Evolutionary conservation across 2,113 vertebrate species (phyloP).

Genomic region (Brachyistius frenatus): DNA sequence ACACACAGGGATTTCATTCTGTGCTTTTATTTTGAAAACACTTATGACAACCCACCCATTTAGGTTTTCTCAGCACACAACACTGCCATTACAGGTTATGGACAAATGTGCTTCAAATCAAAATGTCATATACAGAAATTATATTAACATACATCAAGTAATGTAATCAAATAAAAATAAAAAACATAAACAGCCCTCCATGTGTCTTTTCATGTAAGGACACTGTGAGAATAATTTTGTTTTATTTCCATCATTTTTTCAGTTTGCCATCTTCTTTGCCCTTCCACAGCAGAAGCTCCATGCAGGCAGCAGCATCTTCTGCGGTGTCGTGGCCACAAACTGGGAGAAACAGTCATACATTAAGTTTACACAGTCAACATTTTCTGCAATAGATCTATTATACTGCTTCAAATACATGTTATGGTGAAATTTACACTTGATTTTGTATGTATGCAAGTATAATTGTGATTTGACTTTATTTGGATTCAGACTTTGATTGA

Average conservation of each 20-base stretch:
- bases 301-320: constrained; percentile 85
- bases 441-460: no score
- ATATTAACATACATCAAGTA: background rate
- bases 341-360: constrained; percentile 57
- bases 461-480: constrained; percentile 7
- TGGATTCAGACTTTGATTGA: background rate
- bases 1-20: background rate
- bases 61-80: background rate
- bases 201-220: constrained; percentile 2
- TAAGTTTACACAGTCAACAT: background rate
- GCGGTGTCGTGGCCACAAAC: constrained; percentile 84
- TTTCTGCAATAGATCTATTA: background rate
- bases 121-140: constrained; percentile 16
- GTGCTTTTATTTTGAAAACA: constrained; percentile 55
- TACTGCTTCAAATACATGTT: background rate
- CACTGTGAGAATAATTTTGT: background rate
- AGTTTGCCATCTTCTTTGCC: constrained; percentile 84
- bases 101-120: constrained; percentile 21
- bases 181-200: constrained; percentile 21
- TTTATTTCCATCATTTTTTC: constrained; percentile 74
- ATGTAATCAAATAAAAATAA: constrained; percentile 31
- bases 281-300: constrained; percentile 89
- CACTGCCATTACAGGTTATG: background rate
- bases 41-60: background rate
- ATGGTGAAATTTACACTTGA: no score